Base-by-base conservation (phyloP, 2,888 invertebrate species). In the Ferdinandea cuprea region DNA sequence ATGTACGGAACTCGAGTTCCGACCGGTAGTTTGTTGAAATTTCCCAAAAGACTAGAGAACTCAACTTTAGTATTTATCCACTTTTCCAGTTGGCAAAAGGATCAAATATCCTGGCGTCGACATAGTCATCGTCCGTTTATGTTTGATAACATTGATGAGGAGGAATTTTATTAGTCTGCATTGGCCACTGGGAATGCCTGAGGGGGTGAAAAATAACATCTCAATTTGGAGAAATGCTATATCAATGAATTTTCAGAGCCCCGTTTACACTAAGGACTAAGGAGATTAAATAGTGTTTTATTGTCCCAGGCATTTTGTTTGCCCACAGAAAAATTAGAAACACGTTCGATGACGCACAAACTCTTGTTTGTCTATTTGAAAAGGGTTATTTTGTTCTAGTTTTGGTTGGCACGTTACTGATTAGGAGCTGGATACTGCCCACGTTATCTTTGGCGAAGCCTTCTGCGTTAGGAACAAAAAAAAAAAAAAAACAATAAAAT, bases 121-220 rank as follows among this genome's bases (percentile, higher is more conserved):
- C 30, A 13, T 40, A 61, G 32, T 71, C 59, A 52, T 71, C 59
- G 42, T 71, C 59, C 59, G 58, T 69, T 69, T 48, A 25, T 50
- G 48, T 69, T 37, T 44, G 46, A 63, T 48, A 35, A 46, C 2
- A 11, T 63, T 15, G 44, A 42, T 40, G 25, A 1, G 30, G 17
- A 21, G 35, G 35, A 21, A 35, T 48, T 63, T 46, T 46, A 44
- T 21, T 19, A 21, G 46, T 9, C 32, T 21, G 35, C 46, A 19
- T 46, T 35, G 44, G 32, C 13, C 54, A 21, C 35, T 37, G 21
- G 54, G 54, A 54, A 37, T 40, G 21, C 25, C 25, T 2, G 58
- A 58, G 28, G 11, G 15, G n/a, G n/a, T n/a, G n/a, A n/a, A 11
- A 42, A 28, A 42, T 19, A 11, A 9, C 28, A 54, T 54, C 21